Base-by-base conservation (phyloP, 2,888 invertebrate species). In the Hydroisotoma schaefferi region DNA sequence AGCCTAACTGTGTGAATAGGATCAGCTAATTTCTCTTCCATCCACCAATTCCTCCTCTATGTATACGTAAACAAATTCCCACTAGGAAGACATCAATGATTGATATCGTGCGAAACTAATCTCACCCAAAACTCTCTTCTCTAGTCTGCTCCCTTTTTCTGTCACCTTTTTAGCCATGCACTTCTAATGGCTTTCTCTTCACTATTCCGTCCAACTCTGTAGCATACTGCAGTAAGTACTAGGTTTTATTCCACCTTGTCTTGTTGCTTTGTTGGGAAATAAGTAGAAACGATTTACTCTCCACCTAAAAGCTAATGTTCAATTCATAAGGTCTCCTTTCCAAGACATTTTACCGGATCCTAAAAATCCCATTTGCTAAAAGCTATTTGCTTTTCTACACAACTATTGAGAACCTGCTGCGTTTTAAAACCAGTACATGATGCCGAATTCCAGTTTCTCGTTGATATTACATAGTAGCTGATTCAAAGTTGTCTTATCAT, bases 51-150 rank as follows among this genome's bases (percentile, higher is more conserved):
- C 22, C 27, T 25, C 56, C 52, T 43, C 38, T 55, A n/a, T n/a
- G n/a, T n/a, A 57, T 55, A 63, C 61, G 59, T 58, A 65, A 54
- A 67, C 65, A 69, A 67, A 65, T 67, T 67, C 69, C 65, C 67
- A 65, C 68, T 55, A 66, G 65, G 49, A 55, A 58, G 54, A 53
- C 67, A 67, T 69, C 69, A 67, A 69, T 69, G 69, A 69, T 69
- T 65, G 69, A 69, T 65, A 65, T 59, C 61, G 65, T 64, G 61
- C 62, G 58, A 67, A 63, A 52, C 57, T 59, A 67, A 63, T 67
- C 66, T 61, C 49, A 40, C 54, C 55, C 55, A 59, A 59, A 61
- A 61, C 51, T 55, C 29, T 40, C 43, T 29, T 51, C 44, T 29
- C 48, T 53, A 61, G 46, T 55, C 29, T 40, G 44, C 37, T 51